Conservation (phyloP, 1,140 invertebrate species). For the Hycleus cichorii region DNA sequence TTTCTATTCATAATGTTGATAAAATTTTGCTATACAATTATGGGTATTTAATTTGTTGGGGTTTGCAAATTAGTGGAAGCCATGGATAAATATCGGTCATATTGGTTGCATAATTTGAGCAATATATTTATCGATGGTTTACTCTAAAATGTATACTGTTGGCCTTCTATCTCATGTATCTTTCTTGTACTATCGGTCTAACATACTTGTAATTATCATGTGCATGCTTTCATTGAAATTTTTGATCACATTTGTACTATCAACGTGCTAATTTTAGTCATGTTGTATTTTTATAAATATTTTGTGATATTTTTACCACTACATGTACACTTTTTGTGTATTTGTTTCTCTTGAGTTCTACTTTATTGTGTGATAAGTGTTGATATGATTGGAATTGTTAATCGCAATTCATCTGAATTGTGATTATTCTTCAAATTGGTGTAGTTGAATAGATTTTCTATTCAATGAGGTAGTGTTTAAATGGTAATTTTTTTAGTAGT, state of each 20-base stretch:
- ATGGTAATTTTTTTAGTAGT: slow-evolving; percentile 2
- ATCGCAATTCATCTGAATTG: no score
- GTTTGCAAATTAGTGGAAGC: slow-evolving; percentile 20
- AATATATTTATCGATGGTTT: slow-evolving; percentile 26
- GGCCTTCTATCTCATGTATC: slow-evolving; percentile 40
- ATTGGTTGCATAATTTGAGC: background rate
- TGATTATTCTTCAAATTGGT: no score
- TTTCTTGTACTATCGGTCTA: slow-evolving; percentile 34
- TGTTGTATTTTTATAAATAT: slow-evolving; percentile 4
- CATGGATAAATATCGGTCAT: no score
- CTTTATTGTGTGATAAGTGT: no score
- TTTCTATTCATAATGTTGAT: background rate
- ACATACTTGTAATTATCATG: slow-evolving; percentile 33
- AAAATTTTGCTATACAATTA: slow-evolving; percentile 35
- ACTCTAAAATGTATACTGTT: slow-evolving; percentile 33
- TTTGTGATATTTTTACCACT: background rate
- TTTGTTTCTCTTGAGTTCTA: no score
- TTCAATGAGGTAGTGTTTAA: no score
- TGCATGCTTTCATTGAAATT: slow-evolving; percentile 34
- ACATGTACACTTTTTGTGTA: no score
- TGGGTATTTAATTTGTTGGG: slow-evolving; percentile 27
- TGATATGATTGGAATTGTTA: no score
- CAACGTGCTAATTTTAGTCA: slow-evolving; percentile 27
- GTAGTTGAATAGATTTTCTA: no score
- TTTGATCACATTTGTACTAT: slow-evolving; percentile 28